Evolutionary conservation across 2,113 vertebrate species (phyloP).

Genomic region (Gavia stellata): DNA sequence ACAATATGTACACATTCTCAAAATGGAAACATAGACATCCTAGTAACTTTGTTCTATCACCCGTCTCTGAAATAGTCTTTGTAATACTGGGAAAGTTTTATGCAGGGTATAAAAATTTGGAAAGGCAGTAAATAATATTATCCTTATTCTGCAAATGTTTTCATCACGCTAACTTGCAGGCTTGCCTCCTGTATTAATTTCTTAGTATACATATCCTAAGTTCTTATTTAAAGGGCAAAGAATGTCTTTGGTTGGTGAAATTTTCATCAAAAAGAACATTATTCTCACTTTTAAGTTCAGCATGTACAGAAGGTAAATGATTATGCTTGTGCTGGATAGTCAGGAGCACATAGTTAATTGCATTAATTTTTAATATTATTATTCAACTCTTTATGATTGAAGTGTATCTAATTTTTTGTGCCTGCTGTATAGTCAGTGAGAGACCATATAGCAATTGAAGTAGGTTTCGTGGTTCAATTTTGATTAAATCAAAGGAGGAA

Average conservation of each 20-base stretch:
- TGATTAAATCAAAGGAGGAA: neutral
- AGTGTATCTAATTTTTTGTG: neutral
- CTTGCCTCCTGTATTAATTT: neutral
- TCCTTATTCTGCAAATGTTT: neutral
- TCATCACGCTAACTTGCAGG: neutral
- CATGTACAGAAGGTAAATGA: neutral
- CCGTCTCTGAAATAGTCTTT: neutral
- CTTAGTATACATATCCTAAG: neutral
- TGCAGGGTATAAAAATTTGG: neutral
- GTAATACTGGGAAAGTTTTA: neutral
- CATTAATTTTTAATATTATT: conserved; percentile 38
- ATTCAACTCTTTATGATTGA: neutral
- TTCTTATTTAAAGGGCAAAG: neutral
- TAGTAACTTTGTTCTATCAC: neutral
- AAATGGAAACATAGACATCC: neutral
- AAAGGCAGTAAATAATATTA: neutral
- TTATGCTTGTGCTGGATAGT: conserved; percentile 12
- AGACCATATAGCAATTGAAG: neutral
- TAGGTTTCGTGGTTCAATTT: neutral
- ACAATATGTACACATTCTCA: neutral
- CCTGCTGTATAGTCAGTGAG: neutral
- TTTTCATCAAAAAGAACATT: neutral
- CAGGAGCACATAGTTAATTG: conserved; percentile 41
- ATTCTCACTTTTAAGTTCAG: neutral
- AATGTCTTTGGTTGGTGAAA: neutral